Evolutionary conservation across 2,113 vertebrate species (phyloP), one percentile per base, ranked within the genome.

Genomic region (Hippopotamus amphibius): DNA sequence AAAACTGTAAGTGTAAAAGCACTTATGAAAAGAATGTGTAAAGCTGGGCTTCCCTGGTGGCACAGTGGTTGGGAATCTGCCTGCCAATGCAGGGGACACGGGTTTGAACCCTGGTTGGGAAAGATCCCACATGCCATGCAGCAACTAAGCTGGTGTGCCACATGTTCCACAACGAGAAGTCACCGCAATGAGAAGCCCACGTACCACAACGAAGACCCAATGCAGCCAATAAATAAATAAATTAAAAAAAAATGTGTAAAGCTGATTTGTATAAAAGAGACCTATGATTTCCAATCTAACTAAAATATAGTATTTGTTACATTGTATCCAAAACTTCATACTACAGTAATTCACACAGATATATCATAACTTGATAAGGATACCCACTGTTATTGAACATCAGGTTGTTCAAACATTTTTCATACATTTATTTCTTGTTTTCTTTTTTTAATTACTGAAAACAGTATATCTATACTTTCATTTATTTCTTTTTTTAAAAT

Each of bases 1-100:
- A 97, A 95, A 76, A 46, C 5, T 10, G 12, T 76, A 93, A 93
- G 41, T 59, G 37, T 76, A 22, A 88, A 93, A 95, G 79, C 68
- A 55, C 8, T 63, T 79, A 85, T 13, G 15, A 90, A 82, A 93
- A 33, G 7, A 76, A 61, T 74, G 43, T 28, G 37, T 59, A 37
- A 37, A 37, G 37, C 37, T 37, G 37, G 37, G 37, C 37, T 37
- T 37, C 37, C 37, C 37, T 37, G 37, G 37, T 37, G 37, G 37
- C 37, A 37, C 37, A 37, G 37, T 37, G 37, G 37, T 37, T 37
- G 37, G 37, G 37, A 37, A 37, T 37, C 37, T 37, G 37, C 37
- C 37, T 37, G 37, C 37, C 37, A 37, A 37, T 37, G 37, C 37
- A 37, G 37, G 37, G 37, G 37, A 37, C 37, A 37, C 37, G 37